Base-by-base conservation (phyloP, 23 tunicate species). In the Halocynthia roretzi region DNA sequence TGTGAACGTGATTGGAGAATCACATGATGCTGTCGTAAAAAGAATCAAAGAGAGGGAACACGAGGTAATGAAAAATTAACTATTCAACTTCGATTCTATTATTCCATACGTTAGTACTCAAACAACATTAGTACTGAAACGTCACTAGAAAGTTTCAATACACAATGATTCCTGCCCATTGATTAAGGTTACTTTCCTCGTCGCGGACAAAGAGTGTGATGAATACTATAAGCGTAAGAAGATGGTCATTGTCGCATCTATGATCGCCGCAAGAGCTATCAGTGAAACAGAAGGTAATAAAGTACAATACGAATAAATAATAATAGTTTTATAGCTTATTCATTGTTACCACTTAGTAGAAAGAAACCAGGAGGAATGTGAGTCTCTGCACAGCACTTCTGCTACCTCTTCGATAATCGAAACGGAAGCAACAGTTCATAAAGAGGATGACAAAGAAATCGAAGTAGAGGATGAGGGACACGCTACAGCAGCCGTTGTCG, bases 171-270 rank as follows among this genome's bases (percentile, higher is more conserved):
- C 4, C 44, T 31, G 2, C 44, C 44, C 5, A 19, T 80, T 67
- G 1, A 10, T 68, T 11, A 8, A 80, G 83, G 76, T 80, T 5
- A 80, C 68, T 10, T 67, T 80, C 76, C 76, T 92, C 11, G 98
- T 92, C 48, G 87, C 86, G 61, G 98, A 92, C 54, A 78, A 92
- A 64, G 87, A 86, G 69, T 79, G 93, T n/a, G 98, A 92, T 68
- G 73, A 67, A 21, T 86, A 92, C 71, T 92, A 92, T 82, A 82
- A 58, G 54, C 79, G 63, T 44, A 79, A 76, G 71, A 73, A 65
- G 19, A 79, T 86, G 0, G 71, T 61, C n/a, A 83, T 92, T 50
- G 78, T 81, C 19, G 66, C 77, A 5, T 76, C 71, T 6, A 31
- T 92, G 62, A 69, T 84, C 12, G 81, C 71, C 9, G 88, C 88